Conservation (phyloP, 2,888 invertebrate species). For the Rotaria socialis region DNA sequence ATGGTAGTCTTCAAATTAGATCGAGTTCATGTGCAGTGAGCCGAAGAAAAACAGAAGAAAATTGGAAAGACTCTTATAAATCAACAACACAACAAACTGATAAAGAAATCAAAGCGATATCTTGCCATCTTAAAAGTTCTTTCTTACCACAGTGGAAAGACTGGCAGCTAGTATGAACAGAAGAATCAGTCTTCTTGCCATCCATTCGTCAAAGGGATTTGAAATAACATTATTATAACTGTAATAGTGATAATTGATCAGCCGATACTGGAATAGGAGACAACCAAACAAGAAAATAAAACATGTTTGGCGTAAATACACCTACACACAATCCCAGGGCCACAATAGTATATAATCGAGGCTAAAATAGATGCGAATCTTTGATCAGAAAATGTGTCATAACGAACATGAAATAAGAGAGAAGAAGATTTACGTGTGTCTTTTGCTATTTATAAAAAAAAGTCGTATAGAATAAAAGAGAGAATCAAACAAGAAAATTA, state of each 20-base stretch:
- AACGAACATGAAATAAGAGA: not conserved
- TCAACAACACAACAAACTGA: not conserved
- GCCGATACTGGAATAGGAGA: not conserved
- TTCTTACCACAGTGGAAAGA: not conserved
- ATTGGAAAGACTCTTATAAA: not conserved
- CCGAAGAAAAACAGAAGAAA: not conserved
- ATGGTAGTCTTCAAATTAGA: not conserved
- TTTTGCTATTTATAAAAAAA: constrained; percentile 21
- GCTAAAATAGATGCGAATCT: not conserved
- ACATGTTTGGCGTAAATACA: not conserved
- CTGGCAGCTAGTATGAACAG: not conserved
- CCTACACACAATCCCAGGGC: not conserved
- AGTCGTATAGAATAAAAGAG: not conserved
- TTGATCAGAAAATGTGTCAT: constrained; percentile 2
- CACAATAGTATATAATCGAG: not conserved
- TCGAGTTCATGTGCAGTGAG: not conserved
- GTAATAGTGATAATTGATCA: not conserved
- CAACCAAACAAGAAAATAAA: not conserved
- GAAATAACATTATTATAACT: not conserved
- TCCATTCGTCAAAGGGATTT: not conserved
- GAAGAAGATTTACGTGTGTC: constrained; percentile 18
- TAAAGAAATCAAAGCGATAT: too few species aligned
- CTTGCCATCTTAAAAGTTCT: too few species aligned
- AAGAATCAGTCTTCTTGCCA: not conserved
- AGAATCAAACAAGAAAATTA: constrained; percentile 23